Base-by-base conservation (phyloP, 2,797 vertebrate genomes). In the Oreortyx pictus region DNA sequence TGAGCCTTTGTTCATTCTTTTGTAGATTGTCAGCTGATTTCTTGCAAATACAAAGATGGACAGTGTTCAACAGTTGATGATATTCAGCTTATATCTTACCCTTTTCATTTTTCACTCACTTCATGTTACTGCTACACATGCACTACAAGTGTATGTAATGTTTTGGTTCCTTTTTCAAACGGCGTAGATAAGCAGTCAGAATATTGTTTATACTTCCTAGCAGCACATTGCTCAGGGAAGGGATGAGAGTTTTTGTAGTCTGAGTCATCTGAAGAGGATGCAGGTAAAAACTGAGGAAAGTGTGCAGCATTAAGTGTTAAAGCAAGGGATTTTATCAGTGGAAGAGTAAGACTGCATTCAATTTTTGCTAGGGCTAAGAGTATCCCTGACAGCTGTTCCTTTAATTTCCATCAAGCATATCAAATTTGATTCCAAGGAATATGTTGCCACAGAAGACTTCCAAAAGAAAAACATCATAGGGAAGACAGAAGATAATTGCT, bases 381-480 rank as follows among this genome's bases (percentile, higher is more conserved):
- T 78, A 91, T 96, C 86, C 39, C 50, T 14, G 4, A 25, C 66
- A 83, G 31, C 73, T 88, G 64, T 95, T 97, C 83, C 94, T 90
- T 85, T 72, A 54, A 60, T 71, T 94, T 97, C 87, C 60, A 90
- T 64, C 61, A 91, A 71, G 76, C 47, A 35, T 92, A 64, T 72
- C 11, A 43, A 46, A 46, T 88, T 72, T 71, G 18, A n/a, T 92
- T 92, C 62, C 70, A 62, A 56, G 56, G 71, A 72, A 33, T 29
- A 1, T 88, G 33, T 76, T 94, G 82, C 68, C 46, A 72, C 68
- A 6, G 76, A 67, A 60, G 64, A 65, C 35, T 81, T 83, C 49
- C 31, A 70, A 92, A 64, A 93, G 65, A 35, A 88, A 37, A 82
- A 43, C 62, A 27, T 52, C 44, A 24, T 33, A 60, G 5, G 92